Conservation (phyloP, 2,888 invertebrate genomes). For the Cheiracanthium punctorium region DNA sequence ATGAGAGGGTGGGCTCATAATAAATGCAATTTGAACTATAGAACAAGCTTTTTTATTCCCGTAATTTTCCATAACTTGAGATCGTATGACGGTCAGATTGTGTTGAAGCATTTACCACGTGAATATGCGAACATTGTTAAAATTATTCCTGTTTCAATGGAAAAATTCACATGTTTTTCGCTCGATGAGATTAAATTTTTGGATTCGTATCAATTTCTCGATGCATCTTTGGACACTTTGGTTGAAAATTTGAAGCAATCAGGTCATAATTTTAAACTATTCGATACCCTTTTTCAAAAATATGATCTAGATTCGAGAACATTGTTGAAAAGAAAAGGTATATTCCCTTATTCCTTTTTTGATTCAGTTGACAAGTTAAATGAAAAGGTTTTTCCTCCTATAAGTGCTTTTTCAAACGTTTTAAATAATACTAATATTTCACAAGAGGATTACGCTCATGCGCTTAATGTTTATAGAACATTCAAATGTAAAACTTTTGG, state of each 20-base stretch:
- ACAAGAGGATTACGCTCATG: constrained; percentile 8
- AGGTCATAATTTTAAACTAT: constrained; percentile 2
- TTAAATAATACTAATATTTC: constrained; percentile 1
- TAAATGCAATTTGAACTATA: background rate
- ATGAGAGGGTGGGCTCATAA: background rate
- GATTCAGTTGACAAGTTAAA: background rate
- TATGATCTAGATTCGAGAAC: background rate
- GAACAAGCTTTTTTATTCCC: background rate
- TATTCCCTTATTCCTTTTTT: constrained; percentile 34
- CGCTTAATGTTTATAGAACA: background rate
- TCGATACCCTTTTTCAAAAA: background rate
- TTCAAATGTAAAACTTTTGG: constrained; percentile 9
- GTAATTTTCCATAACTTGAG: background rate
- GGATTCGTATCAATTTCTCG: constrained; percentile 71
- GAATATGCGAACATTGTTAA: background rate
- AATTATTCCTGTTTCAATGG: background rate
- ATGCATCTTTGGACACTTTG: constrained; percentile 35
- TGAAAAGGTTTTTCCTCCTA: constrained; percentile 12
- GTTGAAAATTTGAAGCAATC: constrained; percentile 42
- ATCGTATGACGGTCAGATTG: background rate
- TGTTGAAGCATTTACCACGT: constrained; percentile 7
- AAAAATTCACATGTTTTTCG: constrained; percentile 63
- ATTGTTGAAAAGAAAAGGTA: constrained; percentile 13
- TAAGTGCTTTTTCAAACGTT: constrained; percentile 6
- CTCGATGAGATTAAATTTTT: constrained; percentile 69